phyloP scores from a whole-genome alignment of 2,888 invertebrate genomes.

The Dasysyrphus albostriatus region DNA sequence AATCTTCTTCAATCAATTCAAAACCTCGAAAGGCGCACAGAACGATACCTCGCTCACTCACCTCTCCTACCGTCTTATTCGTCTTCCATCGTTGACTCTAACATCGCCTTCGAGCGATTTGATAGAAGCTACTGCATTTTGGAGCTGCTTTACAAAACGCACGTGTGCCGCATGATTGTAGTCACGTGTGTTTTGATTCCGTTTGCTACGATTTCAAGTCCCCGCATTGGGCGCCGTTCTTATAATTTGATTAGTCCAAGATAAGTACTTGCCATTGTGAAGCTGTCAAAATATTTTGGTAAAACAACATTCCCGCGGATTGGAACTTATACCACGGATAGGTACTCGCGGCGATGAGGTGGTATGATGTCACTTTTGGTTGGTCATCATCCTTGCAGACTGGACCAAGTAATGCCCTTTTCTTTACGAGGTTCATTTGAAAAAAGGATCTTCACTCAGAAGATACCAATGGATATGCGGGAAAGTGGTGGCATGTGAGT shows the following conservation, averaged over 20 bases:
- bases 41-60: background rate
- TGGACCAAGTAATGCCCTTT: conserved; percentile 18
- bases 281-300: conserved; percentile 72
- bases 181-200: conserved; percentile 84
- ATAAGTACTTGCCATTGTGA: conserved; percentile 69
- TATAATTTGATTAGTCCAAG: conserved; percentile 73
- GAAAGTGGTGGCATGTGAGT: conserved; percentile 38
- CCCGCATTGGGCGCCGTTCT: conserved; percentile 44
- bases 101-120: conserved; percentile 45
- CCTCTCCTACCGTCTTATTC: background rate
- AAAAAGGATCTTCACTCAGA: conserved; percentile 10
- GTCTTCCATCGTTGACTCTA: background rate
- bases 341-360: background rate
- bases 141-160: conserved; percentile 71
- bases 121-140: conserved; percentile 62
- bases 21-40: conserved; percentile 62
- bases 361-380: background rate
- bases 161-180: conserved; percentile 82
- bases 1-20: conserved; percentile 74
- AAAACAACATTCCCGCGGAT: conserved; percentile 50
- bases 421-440: conserved; percentile 6
- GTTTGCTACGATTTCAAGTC: conserved; percentile 43
- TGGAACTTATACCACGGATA: background rate
- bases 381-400: background rate
- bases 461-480: background rate